Conservation (phyloP, 2,888 invertebrate genomes). For the Patella ulyssiponensis region DNA sequence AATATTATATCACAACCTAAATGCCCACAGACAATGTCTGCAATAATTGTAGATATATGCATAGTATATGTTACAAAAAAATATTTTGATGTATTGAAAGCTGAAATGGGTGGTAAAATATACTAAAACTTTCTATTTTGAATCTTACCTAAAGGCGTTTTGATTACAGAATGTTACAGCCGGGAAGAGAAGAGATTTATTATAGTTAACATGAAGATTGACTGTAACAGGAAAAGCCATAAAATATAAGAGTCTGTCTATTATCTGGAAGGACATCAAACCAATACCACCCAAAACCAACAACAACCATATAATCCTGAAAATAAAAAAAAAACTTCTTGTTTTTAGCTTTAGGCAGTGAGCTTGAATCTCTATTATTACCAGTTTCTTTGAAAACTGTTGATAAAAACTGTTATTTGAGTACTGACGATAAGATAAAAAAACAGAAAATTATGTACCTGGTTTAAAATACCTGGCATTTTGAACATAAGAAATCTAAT, state of each 20-base stretch:
- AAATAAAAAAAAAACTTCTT: constrained; percentile 18
- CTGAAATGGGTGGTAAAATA: too few species aligned
- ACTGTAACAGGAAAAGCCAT: constrained; percentile 55
- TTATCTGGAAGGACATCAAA: constrained; percentile 51
- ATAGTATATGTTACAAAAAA: too few species aligned
- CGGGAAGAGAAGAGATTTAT: constrained; percentile 55
- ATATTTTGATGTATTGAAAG: too few species aligned
- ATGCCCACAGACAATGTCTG: too few species aligned
- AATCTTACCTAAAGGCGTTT: constrained; percentile 55
- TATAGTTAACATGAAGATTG: constrained; percentile 59
- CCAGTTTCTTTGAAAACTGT: too few species aligned
- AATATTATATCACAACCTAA: too few species aligned
- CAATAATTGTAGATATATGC: too few species aligned
- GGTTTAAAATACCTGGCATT: too few species aligned
- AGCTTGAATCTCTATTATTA: background rate
- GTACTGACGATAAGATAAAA: too few species aligned
- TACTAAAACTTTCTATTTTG: too few species aligned
- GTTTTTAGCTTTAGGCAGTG: background rate
- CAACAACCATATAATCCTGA: constrained; percentile 56
- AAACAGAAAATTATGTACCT: background rate
- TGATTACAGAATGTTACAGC: constrained; percentile 60
- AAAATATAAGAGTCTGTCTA: constrained; percentile 54
- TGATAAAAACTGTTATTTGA: too few species aligned
- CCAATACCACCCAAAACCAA: constrained; percentile 44
- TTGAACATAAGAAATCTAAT: too few species aligned